Evolutionary conservation across 2,113 vertebrate species (phyloP), one percentile per base, ranked within the genome.

Genomic region (Cynopterus brachyotis): DNA sequence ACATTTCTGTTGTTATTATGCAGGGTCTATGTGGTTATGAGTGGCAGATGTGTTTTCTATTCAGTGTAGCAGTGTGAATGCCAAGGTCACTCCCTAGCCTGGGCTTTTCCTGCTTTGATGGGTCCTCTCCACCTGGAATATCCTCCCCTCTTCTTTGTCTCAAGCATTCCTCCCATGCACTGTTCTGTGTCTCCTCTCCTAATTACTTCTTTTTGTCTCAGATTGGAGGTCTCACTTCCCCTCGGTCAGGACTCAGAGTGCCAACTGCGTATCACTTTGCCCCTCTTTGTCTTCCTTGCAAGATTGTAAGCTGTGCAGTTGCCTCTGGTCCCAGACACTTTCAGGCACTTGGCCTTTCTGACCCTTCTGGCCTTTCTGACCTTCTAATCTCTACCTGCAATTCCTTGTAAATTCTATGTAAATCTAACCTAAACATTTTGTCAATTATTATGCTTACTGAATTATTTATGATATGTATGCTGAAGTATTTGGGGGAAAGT

Each of bases 1-100:
- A 64, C 30, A 91, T 40, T 67, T 62, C 66, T 94, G 45, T 86
- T 96, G 73, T 82, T 95, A 82, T 89, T 93, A 57, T 72, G 0
- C 1, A 75, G 76, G 64, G 69, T 9, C 60, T 87, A 3, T 67
- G 19, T 53, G 69, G 28, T 83, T 76, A 92, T 53, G 55, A 94
- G 83, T 17, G 24, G 20, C 82, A 79, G 64, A 92, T 78, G 53
- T 79, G 42, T 26, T 80, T 84, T 47, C 85, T 85, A 5, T 42
- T 93, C 53, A 30, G 30, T 40, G 70, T 26, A 53, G 30, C 40
- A 15, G 19, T n/a, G 37, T 67, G 37, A 79, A 40, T 20, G 60
- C 72, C 45, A 90, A 72, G 73, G 35, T 62, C 70, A 40, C 24
- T 20, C 37, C 55, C 73, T 89, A n/a, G 45, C 60, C 55, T 84